Conservation (phyloP, 64 coral and sea anemone genomes). For the Actinia tenebrosa region DNA sequence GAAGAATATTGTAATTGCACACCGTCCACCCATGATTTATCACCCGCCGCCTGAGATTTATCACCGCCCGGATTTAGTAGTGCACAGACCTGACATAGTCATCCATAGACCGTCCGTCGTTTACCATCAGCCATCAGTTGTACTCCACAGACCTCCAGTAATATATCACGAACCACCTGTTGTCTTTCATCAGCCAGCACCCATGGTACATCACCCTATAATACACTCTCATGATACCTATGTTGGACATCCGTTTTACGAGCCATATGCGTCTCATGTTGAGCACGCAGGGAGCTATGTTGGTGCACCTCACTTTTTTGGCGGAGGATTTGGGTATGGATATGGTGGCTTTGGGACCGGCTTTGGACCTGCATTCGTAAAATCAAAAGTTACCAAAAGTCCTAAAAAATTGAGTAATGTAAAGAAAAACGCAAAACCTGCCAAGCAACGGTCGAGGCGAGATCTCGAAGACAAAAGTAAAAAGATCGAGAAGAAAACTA, state of each 20-base stretch:
- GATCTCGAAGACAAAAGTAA: constrained; percentile 7
- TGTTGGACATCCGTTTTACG: constrained; percentile 20
- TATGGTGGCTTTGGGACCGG: background rate
- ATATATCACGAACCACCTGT: constrained; percentile 71
- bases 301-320: constrained; percentile 38
- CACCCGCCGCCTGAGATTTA: constrained; percentile 66
- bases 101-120: constrained; percentile 63
- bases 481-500: constrained; percentile 8
- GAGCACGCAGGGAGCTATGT: constrained; percentile 24
- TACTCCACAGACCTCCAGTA: constrained; percentile 70
- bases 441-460: background rate
- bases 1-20: constrained; percentile 48
- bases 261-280: constrained; percentile 16
- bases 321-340: background rate
- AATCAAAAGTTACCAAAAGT: too few relatives aligned
- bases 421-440: background rate
- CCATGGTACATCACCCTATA: constrained; percentile 51
- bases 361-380: too few relatives aligned
- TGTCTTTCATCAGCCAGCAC: constrained; percentile 72
- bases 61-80: constrained; percentile 60
- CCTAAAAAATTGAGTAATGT: background rate
- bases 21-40: constrained; percentile 73
- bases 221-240: constrained; percentile 53
- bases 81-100: constrained; percentile 72
- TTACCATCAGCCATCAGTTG: constrained; percentile 67